These are phyloP conservation scores for Atrichornis clamosus DNA, from an alignment of 2,113 vertebrate species.

Conservation along the genomic window DNA sequence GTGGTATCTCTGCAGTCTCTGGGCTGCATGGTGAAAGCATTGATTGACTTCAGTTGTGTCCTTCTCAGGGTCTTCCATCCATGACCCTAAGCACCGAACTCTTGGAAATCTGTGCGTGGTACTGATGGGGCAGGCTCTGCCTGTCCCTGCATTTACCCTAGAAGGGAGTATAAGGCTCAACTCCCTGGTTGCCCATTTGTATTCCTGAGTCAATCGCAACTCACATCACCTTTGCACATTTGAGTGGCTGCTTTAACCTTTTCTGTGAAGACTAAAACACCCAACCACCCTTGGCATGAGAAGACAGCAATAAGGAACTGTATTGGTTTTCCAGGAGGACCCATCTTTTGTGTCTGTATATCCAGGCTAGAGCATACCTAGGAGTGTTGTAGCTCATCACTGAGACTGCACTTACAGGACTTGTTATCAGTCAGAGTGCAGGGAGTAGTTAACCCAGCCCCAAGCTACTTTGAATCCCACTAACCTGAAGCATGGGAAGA, in stretches of 20 bases:
- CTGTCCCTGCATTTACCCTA: background rate
- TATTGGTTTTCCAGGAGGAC: background rate
- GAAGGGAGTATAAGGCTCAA: background rate
- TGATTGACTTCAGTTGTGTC: background rate
- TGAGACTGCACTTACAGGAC: accelerated
- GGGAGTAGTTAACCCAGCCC: background rate
- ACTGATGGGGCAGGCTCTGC: background rate
- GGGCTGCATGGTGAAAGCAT: background rate
- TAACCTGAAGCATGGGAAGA: background rate
- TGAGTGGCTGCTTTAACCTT: background rate
- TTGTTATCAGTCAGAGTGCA: background rate
- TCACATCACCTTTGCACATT: accelerated
- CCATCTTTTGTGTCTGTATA: background rate
- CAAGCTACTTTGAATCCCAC: background rate
- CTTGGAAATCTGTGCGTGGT: background rate
- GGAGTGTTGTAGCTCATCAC: background rate
- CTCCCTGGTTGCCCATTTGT: background rate
- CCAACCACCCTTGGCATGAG: background rate
- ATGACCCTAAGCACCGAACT: background rate
- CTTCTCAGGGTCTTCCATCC: background rate
- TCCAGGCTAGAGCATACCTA: background rate
- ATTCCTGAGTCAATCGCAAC: background rate
- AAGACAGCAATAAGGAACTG: background rate
- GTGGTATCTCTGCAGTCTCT: background rate
- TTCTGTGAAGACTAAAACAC: background rate